Evolutionary conservation across 2,888 invertebrate species (phyloP).

Genomic region (Drosophila subsilvestris): DNA sequence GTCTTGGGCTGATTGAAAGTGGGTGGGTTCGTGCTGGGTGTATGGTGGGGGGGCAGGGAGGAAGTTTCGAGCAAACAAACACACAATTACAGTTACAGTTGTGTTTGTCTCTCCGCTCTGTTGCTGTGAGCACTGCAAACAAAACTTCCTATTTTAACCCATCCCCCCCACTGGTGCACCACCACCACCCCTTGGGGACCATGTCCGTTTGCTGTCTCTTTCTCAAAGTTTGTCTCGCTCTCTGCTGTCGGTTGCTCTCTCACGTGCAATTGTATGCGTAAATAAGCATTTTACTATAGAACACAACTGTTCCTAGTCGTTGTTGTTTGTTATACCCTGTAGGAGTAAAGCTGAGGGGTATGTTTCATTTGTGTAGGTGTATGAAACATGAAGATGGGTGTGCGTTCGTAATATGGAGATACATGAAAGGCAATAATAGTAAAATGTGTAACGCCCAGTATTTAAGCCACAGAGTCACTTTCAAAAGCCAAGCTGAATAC

Average conservation of each 20-base stretch:
- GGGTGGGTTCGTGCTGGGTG: background rate
- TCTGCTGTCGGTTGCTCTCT: slow-evolving; percentile 22
- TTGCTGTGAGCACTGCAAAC: slow-evolving; percentile 46
- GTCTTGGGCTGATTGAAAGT: background rate
- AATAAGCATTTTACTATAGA: slow-evolving; percentile 72
- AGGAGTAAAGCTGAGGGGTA: background rate
- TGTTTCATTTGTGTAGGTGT: background rate
- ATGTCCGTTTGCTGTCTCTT: slow-evolving; percentile 12
- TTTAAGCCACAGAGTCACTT: no score
- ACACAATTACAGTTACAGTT: slow-evolving; percentile 69
- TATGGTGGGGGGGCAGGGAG: background rate
- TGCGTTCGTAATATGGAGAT: no score
- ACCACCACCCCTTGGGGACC: slow-evolving; percentile 1
- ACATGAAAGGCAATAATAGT: no score
- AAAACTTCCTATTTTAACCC: slow-evolving; percentile 46
- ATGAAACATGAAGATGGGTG: background rate
- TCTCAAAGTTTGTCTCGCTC: slow-evolving; percentile 19
- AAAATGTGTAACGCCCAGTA: no score
- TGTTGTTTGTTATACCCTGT: slow-evolving; percentile 28
- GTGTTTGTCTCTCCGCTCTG: slow-evolving; percentile 48
- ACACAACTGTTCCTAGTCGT: slow-evolving; percentile 43
- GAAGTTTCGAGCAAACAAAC: slow-evolving; percentile 71
- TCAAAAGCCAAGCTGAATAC: no score
- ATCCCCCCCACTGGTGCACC: background rate
- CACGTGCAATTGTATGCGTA: slow-evolving; percentile 69